Evolutionary conservation across 2,797 vertebrate genomes (phyloP).

Genomic region (Trachops cirrhosus): DNA sequence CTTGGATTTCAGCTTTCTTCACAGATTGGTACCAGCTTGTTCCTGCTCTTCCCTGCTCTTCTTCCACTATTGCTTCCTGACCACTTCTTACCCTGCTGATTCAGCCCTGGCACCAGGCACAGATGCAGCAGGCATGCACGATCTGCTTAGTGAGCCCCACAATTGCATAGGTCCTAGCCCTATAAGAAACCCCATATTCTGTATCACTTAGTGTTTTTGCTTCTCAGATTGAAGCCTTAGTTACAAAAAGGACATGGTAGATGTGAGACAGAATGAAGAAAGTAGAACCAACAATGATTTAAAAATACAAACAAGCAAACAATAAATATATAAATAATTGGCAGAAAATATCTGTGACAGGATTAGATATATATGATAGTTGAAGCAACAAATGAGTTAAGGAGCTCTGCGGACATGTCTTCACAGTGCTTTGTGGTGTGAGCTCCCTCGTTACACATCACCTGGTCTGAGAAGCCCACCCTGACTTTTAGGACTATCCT

Average conservation of each 20-base stretch:
- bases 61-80: neutral
- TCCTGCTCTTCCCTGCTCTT: neutral
- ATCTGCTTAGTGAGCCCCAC: neutral
- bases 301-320: neutral
- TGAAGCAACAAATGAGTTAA: neutral
- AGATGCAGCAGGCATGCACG: neutral
- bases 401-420: neutral
- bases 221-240: neutral
- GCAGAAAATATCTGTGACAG: neutral
- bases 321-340: neutral
- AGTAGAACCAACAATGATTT: neutral
- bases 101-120: neutral
- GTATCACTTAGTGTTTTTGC: neutral
- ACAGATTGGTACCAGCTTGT: neutral
- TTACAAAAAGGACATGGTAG: neutral
- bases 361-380: neutral
- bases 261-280: neutral
- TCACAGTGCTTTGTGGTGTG: neutral
- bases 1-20: neutral
- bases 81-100: neutral
- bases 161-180: neutral
- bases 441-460: rapidly evolving
- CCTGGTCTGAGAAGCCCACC: neutral
- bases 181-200: neutral
- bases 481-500: neutral